Evolutionary conservation across 2,113 vertebrate species (phyloP).

Genomic region (Trogon melanurus): DNA sequence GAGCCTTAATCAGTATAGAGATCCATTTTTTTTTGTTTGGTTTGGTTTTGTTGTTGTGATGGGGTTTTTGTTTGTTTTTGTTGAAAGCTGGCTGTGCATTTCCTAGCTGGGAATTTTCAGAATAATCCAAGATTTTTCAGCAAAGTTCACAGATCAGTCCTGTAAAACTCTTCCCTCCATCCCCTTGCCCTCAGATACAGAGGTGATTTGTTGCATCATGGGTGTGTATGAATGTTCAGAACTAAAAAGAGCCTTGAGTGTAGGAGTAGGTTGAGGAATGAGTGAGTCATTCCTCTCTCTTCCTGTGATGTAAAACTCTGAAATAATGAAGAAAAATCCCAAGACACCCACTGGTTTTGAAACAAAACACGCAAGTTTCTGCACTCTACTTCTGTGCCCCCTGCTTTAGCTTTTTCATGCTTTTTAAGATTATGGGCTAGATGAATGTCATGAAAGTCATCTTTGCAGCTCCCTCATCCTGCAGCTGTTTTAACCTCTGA

Average conservation of each 20-base stretch:
- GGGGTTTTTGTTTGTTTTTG: neutral
- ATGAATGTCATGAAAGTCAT: neutral
- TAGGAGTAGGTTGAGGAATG: neutral
- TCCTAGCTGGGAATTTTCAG: neutral
- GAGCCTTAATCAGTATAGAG: neutral
- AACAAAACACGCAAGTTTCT: neutral
- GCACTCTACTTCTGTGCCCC: neutral
- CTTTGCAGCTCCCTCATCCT: neutral
- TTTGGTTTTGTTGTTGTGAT: neutral
- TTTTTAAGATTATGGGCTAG: neutral
- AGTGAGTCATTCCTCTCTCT: constrained; percentile 26
- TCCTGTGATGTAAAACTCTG: neutral
- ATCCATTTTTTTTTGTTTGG: neutral
- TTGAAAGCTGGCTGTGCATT: neutral
- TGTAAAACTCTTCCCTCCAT: neutral
- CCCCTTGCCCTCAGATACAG: neutral
- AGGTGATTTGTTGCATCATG: neutral
- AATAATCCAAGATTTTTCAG: neutral
- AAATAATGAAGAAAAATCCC: constrained; percentile 21
- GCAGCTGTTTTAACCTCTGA: neutral
- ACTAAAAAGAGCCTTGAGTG: neutral
- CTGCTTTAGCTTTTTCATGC: neutral
- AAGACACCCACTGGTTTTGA: neutral
- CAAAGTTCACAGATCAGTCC: neutral
- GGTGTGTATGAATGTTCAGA: neutral